Conservation (phyloP, 2,113 vertebrate genomes). For the Hemichromis elongatus region DNA sequence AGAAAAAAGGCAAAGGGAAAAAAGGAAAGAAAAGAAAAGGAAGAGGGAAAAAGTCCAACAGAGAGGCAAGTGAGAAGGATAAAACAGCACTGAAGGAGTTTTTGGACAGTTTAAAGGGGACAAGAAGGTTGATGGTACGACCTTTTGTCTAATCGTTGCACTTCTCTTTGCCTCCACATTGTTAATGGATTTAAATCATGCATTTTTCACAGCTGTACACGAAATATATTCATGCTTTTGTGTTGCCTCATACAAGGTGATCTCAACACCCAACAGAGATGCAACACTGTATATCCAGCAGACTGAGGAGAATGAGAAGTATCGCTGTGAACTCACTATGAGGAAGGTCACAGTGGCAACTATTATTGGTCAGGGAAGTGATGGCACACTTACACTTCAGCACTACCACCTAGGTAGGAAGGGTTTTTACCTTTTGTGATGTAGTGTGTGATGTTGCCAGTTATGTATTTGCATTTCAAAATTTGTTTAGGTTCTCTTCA, state of each 20-base stretch:
- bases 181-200: not conserved
- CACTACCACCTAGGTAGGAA: conserved; percentile 67
- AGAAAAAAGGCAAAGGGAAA: conserved; percentile 72
- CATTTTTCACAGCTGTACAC: not conserved
- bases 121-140: conserved; percentile 74
- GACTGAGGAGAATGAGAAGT: conserved; percentile 60
- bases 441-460: not conserved
- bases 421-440: not conserved
- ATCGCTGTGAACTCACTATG: conserved; percentile 64
- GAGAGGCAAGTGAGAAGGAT: conserved; percentile 57
- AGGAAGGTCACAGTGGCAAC: conserved; percentile 70
- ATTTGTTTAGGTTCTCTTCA: not conserved
- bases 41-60: conserved; percentile 66
- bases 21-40: conserved; percentile 73
- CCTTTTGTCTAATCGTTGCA: not conserved
- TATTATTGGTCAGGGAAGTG: conserved; percentile 58
- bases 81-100: conserved; percentile 59
- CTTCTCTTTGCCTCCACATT: not conserved
- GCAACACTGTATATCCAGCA: conserved; percentile 68
- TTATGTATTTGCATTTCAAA: not conserved
- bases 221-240: not conserved
- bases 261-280: conserved; percentile 66
- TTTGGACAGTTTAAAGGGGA: conserved; percentile 60
- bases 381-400: conserved; percentile 52
- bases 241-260: conserved; percentile 48